Percentiles rank a stretch among this genome's conserved stretches.
Conservation (phyloP, 2,797 vertebrate genomes). For the Podarcis siculus region DNA sequence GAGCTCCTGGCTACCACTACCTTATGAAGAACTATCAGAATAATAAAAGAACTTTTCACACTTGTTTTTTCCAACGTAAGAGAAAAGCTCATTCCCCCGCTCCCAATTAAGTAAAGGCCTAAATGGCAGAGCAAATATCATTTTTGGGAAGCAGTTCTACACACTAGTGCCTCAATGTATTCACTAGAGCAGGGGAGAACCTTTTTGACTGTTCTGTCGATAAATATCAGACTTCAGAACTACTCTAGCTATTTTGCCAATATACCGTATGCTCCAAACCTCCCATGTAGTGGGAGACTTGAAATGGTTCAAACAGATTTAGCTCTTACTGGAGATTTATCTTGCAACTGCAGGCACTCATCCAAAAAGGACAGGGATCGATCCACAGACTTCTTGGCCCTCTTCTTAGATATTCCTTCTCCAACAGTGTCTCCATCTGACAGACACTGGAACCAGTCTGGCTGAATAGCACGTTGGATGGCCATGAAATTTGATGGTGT, state of each 20-base stretch:
- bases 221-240: neutral
- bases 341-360: constrained; percentile 85
- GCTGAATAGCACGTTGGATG: constrained; percentile 85
- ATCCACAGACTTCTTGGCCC: constrained; percentile 91
- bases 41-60: neutral
- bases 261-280: neutral
- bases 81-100: neutral
- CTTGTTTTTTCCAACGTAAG: neutral
- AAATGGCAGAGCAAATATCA: neutral
- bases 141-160: neutral
- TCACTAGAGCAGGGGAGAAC: neutral
- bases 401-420: constrained; percentile 83
- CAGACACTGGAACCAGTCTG: constrained; percentile 96
- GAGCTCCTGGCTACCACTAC: neutral
- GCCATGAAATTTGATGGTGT: constrained; percentile 90
- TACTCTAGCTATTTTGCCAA: neutral
- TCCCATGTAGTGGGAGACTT: neutral
- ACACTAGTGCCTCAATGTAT: neutral
- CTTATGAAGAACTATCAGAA: neutral
- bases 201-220: neutral
- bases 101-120: neutral
- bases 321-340: constrained; percentile 83
- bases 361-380: constrained; percentile 92
- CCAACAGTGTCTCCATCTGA: constrained; percentile 90
- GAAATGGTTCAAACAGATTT: neutral